Conservation (phyloP, 1,140 invertebrate species). For the Drosophila oshimai region DNA sequence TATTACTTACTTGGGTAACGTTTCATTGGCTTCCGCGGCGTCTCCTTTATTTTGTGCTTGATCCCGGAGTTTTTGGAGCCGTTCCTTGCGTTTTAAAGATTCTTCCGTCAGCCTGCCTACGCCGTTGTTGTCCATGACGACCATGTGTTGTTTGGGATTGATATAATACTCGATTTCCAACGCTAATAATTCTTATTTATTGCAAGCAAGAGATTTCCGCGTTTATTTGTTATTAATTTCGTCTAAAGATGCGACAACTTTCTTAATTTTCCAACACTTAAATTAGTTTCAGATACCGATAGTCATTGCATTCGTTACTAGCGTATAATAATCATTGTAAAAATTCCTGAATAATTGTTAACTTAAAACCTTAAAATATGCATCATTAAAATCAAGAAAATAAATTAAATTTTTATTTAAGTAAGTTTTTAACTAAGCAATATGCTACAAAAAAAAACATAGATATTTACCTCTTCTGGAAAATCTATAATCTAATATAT, state of each 20-base stretch:
- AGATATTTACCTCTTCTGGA: no score
- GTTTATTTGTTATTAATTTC: constrained; percentile 9
- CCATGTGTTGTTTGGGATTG: background rate
- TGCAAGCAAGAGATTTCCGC: background rate
- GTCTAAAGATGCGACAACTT: background rate
- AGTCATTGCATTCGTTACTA: background rate
- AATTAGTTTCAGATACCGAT: background rate
- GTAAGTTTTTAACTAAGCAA: no score
- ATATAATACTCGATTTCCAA: background rate
- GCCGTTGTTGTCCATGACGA: constrained; percentile 37
- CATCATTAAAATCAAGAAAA: no score
- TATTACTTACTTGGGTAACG: constrained; percentile 82
- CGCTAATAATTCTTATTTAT: background rate
- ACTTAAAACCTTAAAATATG: no score
- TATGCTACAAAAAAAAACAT: no score
- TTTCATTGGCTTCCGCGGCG: constrained; percentile 57
- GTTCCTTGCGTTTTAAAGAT: constrained; percentile 91
- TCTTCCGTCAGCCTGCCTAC: constrained; percentile 88
- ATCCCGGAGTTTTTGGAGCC: constrained; percentile 88
- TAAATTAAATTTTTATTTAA: no score
- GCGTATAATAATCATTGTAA: no score
- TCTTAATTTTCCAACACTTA: background rate
- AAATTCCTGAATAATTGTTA: no score
- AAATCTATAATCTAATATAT: no score
- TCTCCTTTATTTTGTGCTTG: constrained; percentile 84